Base-by-base conservation (phyloP, 2,113 vertebrate genomes). In the Dasypus novemcinctus region DNA sequence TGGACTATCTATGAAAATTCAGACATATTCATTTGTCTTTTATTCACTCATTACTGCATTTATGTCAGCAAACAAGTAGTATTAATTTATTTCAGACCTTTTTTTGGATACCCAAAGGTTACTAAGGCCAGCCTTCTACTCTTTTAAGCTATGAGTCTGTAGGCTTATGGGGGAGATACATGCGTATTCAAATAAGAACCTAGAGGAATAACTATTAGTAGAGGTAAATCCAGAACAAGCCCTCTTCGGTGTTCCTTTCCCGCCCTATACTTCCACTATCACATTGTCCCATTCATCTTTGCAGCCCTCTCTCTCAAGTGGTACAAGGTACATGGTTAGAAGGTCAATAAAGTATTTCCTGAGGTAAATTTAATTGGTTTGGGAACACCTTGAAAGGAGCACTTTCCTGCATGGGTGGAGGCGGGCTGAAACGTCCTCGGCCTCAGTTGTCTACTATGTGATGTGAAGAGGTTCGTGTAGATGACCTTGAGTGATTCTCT, bases 201-300 rank as follows among this genome's bases (percentile, higher is more conserved):
- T 1, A 33, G 21, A 18, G 64, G 38, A 57, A 4, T 36, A 18
- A 27, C 1, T 61, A 12, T 29, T 0, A 4, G 8, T 5, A 18
- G 64, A 90, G 15, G 18, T 18, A 1, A 4, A 23, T 64, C 23
- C n/a, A 21, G 4, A 1, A 18, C 1, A 1, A 57, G 1, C 4
- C 23, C 18, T 80, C 52, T 78, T n/a, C 0, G 0, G 25, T 2
- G 3, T 29, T n/a, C 31, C 61, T 25, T 23, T 2, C 12, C 3
- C 14, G 1, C 2, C 20, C 27, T 4, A 2, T 52, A 52, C n/a
- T 68, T 90, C 46, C 27, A 3, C 43, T 8, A 2, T 54, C 49
- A 4, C 12, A 1, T 7, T 2, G 9, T 1, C 31, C 4, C 1
- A 1, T 52, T 33, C 20, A 49, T 63, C 54, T 71, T 46, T 18